Percentiles rank a stretch among this genome's conserved stretches.
phyloP scores from a whole-genome alignment of 2,888 invertebrate genomes.

The Drosophila neutralis region DNA sequence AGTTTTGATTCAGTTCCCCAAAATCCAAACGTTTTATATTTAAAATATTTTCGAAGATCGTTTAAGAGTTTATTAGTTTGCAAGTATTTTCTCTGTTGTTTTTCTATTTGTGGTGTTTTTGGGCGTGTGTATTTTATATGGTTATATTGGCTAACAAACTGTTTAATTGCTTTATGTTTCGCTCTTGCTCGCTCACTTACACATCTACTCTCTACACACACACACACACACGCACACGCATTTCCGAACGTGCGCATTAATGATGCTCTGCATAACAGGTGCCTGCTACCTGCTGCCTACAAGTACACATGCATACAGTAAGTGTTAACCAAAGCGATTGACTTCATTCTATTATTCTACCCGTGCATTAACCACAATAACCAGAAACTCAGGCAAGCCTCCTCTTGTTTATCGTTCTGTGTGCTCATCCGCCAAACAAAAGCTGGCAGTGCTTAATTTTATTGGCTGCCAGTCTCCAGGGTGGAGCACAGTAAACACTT shows the following conservation, averaged over 20 bases:
- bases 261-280: slow-evolving; percentile 83
- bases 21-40: neutral
- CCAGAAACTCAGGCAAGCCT: slow-evolving; percentile 30
- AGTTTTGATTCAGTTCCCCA: neutral
- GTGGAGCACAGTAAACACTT: slow-evolving; percentile 60
- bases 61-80: slow-evolving; percentile 18
- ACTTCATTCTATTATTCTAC: neutral
- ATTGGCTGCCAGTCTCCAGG: slow-evolving; percentile 62
- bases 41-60: neutral
- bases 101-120: slow-evolving; percentile 53
- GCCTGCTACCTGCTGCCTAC: slow-evolving; percentile 87
- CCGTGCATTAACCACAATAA: slow-evolving; percentile 27
- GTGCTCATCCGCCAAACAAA: slow-evolving; percentile 70
- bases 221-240: slow-evolving; percentile 33
- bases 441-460: slow-evolving; percentile 53
- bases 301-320: slow-evolving; percentile 89
- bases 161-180: slow-evolving; percentile 70
- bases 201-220: slow-evolving; percentile 22
- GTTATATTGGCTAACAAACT: slow-evolving; percentile 63
- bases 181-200: slow-evolving; percentile 36
- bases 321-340: slow-evolving; percentile 83
- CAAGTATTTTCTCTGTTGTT: slow-evolving; percentile 30
- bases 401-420: slow-evolving; percentile 49
- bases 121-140: slow-evolving; percentile 23
- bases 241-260: slow-evolving; percentile 62